Evolutionary conservation across 2,113 vertebrate species (phyloP).

Genomic region (Pogona vitticeps): DNA sequence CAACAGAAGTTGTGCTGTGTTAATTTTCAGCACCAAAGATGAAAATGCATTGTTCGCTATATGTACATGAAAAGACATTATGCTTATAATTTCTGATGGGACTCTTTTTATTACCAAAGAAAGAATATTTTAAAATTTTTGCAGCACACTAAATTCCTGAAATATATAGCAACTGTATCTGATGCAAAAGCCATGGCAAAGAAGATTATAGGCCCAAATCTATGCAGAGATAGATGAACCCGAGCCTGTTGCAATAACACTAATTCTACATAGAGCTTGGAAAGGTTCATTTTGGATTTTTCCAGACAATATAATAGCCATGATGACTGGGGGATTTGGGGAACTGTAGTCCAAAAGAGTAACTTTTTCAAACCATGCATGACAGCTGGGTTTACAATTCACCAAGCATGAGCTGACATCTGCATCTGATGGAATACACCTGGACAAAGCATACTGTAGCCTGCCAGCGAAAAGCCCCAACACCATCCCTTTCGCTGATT

Average conservation of each 20-base stretch:
- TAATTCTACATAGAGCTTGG: too few relatives aligned
- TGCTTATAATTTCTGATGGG: conserved; percentile 54
- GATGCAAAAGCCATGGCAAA: background rate
- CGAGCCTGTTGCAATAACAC: background rate
- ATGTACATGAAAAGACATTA: conserved; percentile 27
- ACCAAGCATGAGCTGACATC: background rate
- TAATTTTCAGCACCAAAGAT: conserved; percentile 1
- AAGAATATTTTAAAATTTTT: conserved; percentile 8
- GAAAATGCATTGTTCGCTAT: conserved; percentile 43
- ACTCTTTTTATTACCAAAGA: conserved; percentile 34
- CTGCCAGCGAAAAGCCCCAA: background rate
- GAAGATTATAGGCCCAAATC: background rate
- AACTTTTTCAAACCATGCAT: too few relatives aligned
- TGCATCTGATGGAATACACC: too few relatives aligned
- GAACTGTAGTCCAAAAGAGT: too few relatives aligned
- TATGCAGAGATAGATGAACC: background rate
- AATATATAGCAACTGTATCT: background rate
- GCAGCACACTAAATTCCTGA: background rate
- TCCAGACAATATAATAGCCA: too few relatives aligned
- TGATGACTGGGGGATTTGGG: too few relatives aligned
- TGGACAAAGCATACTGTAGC: too few relatives aligned
- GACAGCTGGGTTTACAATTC: background rate
- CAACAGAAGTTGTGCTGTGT: background rate
- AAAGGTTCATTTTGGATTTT: too few relatives aligned
- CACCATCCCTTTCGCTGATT: background rate